Conservation (phyloP, 2,888 invertebrate species). For the Acronicta alni region DNA sequence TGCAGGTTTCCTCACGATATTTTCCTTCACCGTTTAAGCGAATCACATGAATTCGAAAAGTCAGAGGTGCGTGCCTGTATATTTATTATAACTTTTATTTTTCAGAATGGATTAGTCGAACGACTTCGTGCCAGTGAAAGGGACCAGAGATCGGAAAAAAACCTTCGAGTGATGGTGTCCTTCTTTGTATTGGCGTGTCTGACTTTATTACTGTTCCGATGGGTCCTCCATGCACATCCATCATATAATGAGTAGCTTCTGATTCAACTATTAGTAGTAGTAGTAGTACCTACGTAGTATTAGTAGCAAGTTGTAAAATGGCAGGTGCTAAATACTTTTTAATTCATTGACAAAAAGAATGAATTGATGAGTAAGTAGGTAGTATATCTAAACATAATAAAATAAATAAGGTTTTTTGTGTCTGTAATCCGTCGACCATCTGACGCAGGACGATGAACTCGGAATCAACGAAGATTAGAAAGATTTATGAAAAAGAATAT, state of each 20-base stretch:
- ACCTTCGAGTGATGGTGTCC: conserved; percentile 77
- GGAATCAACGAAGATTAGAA: too few species aligned
- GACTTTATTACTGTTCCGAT: conserved; percentile 76
- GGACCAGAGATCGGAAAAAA: conserved; percentile 81
- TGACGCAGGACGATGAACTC: too few species aligned
- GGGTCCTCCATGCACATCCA: conserved; percentile 80
- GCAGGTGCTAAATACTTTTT: conserved; percentile 1
- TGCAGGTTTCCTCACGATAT: too few species aligned
- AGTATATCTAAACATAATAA: too few species aligned
- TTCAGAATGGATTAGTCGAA: conserved; percentile 83
- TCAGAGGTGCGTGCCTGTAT: too few species aligned
- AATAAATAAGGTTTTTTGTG: too few species aligned
- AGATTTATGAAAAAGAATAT: too few species aligned
- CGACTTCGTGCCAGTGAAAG: conserved; percentile 82
- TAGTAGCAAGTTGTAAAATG: conserved; percentile 21
- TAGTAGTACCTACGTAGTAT: conserved; percentile 1
- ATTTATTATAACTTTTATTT: conserved; percentile 41
- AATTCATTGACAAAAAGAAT: too few species aligned
- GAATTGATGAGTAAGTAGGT: too few species aligned
- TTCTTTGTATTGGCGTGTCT: conserved; percentile 78
- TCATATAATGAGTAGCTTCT: conserved; percentile 64
- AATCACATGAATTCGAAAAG: too few species aligned
- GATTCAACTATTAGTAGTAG: conserved; percentile 1
- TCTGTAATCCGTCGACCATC: too few species aligned
- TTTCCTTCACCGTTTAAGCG: too few species aligned